These are phyloP conservation scores for Archips xylosteana DNA, from an alignment of 2,888 invertebrate genomes.

Conservation along the genomic window DNA sequence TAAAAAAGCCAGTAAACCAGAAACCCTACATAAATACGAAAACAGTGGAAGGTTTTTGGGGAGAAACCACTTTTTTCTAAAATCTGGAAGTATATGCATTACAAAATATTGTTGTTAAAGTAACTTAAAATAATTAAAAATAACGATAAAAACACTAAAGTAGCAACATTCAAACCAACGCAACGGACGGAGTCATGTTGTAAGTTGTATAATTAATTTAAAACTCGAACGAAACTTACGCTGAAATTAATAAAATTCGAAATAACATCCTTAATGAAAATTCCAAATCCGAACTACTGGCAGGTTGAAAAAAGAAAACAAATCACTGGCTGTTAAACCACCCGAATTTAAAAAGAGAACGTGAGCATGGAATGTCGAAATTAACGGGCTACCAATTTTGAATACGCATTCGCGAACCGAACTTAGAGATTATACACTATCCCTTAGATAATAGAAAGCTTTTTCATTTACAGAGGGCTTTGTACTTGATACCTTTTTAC, in stretches of 20 bases:
- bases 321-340: conserved; percentile 75
- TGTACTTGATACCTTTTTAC: conserved; percentile 46
- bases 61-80: neutral
- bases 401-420: conserved; percentile 63
- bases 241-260: neutral
- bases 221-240: neutral
- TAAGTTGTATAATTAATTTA: neutral
- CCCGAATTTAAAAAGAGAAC: conserved; percentile 77
- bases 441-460: conserved; percentile 52
- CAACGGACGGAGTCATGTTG: neutral
- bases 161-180: conserved; percentile 27
- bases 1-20: no score
- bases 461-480: conserved; percentile 48
- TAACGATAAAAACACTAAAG: neutral
- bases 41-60: neutral
- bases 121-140: neutral
- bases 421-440: conserved; percentile 61
- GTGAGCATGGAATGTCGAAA: conserved; percentile 75
- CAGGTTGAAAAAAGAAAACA: conserved; percentile 64
- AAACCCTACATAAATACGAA: neutral
- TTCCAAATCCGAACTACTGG: conserved; percentile 52
- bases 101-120: no score
- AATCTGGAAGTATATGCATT: neutral
- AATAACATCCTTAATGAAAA: conserved; percentile 44
- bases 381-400: conserved; percentile 75